Evolutionary conservation across 1,140 invertebrate species (phyloP).

Genomic region (Drosophila mauritiana): DNA sequence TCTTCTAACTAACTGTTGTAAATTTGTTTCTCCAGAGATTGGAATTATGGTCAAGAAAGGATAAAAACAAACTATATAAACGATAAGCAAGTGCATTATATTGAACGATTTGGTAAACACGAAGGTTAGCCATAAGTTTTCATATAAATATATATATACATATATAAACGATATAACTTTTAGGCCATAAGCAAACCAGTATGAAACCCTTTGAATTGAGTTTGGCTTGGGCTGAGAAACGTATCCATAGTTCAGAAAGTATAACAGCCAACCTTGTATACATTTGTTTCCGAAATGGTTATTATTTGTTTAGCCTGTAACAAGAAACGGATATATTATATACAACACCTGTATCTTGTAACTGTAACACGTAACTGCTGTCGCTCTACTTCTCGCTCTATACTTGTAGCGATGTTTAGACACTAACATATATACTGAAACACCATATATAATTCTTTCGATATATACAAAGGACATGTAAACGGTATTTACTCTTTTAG

Average conservation of each 20-base stretch:
- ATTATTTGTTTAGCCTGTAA: constrained; percentile 59
- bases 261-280: constrained; percentile 45
- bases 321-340: constrained; percentile 37
- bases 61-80: constrained; percentile 51
- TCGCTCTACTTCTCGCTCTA: constrained; percentile 72
- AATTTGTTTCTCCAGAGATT: constrained; percentile 59
- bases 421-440: constrained; percentile 38
- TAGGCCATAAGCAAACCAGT: constrained; percentile 69
- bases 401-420: constrained; percentile 76
- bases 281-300: constrained; percentile 50
- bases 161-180: constrained; percentile 58
- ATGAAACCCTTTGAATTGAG: constrained; percentile 59
- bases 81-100: constrained; percentile 79
- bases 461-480: constrained; percentile 68
- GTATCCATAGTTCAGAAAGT: constrained; percentile 31
- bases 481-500: constrained; percentile 76
- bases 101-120: constrained; percentile 47
- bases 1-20: constrained; percentile 47
- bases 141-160: constrained; percentile 57
- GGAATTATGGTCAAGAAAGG: constrained; percentile 10
- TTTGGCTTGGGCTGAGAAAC: constrained; percentile 51
- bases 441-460: constrained; percentile 65
- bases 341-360: constrained; percentile 49
- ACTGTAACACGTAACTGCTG: constrained; percentile 53
- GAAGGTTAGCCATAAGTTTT: constrained; percentile 69